phyloP scores from a whole-genome alignment of 2,888 invertebrate genomes.

The Tortrix viridana region DNA sequence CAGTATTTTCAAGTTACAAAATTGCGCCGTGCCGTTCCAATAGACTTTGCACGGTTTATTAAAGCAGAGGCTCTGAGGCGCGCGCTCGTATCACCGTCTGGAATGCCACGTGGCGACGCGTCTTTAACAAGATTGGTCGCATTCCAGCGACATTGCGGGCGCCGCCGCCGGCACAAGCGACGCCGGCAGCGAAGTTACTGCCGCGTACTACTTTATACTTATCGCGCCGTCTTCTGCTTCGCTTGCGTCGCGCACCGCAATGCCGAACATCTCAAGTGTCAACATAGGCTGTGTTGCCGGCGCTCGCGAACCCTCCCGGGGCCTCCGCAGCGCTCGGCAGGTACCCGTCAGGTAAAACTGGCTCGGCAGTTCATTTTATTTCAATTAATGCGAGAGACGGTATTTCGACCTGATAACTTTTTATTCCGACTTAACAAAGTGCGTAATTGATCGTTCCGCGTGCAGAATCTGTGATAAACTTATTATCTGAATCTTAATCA shows the following conservation, averaged over 20 bases:
- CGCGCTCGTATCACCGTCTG: background rate
- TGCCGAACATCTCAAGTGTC: no score
- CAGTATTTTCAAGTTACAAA: no score
- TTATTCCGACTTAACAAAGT: no score
- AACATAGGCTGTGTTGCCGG: background rate
- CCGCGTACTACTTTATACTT: background rate
- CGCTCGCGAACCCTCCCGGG: background rate
- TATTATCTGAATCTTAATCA: no score
- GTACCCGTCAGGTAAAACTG: constrained; percentile 13
- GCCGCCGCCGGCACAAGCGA: background rate
- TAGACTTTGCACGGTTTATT: no score
- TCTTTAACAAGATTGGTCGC: background rate
- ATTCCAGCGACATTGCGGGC: background rate
- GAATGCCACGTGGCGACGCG: background rate
- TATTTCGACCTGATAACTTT: background rate
- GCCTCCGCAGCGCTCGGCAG: background rate
- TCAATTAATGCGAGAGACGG: background rate
- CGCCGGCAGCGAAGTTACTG: background rate
- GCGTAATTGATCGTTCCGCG: no score
- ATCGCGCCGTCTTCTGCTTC: no score
- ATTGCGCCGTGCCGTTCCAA: no score
- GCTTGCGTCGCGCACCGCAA: no score
- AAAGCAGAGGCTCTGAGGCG: no score
- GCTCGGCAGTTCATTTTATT: constrained; percentile 16
- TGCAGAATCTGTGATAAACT: no score